These are phyloP conservation scores for Spinibarbus caldwelli DNA, from an alignment of 2,797 vertebrate genomes.

Conservation along the genomic window DNA sequence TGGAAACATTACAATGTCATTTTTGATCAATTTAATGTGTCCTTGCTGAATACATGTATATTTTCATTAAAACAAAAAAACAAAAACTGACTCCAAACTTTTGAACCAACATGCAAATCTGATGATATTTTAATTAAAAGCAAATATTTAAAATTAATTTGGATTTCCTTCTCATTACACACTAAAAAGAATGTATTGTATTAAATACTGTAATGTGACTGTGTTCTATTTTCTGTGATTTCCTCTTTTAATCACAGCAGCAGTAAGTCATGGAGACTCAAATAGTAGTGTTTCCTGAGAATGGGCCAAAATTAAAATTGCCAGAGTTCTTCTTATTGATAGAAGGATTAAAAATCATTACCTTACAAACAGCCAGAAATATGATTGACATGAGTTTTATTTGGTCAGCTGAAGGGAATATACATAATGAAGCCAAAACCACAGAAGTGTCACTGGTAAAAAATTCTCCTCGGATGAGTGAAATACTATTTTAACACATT, in stretches of 20 bases:
- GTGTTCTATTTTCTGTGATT: conserved; percentile 4
- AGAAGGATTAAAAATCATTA: conserved; percentile 15
- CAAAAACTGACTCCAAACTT: too few relatives aligned
- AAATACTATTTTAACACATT: conserved; percentile 39
- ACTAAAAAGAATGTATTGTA: not conserved
- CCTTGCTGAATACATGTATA: not conserved
- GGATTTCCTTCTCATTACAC: not conserved
- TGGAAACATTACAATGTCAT: not conserved
- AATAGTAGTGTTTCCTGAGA: conserved; percentile 18
- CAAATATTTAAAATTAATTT: not conserved
- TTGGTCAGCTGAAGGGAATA: conserved; percentile 60
- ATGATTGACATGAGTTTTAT: conserved; percentile 50
- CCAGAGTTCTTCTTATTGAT: not conserved
- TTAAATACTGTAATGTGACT: not conserved
- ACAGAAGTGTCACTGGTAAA: conserved; percentile 24
- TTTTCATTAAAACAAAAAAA: not conserved
- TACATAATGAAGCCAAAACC: not conserved
- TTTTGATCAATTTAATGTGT: not conserved
- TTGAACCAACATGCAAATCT: not conserved
- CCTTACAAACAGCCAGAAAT: not conserved
- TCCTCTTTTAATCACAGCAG: not conserved
- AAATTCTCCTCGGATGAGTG: not conserved
- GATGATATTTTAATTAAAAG: not conserved
- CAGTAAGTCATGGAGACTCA: not conserved
- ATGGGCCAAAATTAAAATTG: conserved; percentile 15